Evolutionary conservation across 2,797 vertebrate species (phyloP), one percentile per base, ranked within the genome.

Genomic region (Typhlichthys eigenmanni): DNA sequence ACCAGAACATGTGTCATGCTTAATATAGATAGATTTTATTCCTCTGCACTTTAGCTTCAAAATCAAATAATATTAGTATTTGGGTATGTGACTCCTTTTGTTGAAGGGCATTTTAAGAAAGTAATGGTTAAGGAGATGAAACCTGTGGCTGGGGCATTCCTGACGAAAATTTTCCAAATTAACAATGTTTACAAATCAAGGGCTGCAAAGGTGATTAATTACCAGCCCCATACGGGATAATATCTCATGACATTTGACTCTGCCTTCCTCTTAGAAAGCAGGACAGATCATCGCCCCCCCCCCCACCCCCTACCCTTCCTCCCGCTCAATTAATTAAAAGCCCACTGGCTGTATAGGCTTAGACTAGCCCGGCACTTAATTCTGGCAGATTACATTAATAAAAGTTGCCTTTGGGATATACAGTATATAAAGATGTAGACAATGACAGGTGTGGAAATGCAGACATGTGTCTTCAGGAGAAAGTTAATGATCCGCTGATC

Each of bases 241-340:
- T 72, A 82, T 84, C 85, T 79, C 79, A 76, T 82, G 87, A 72
- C 87, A 81, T 71, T 73, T 82, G 78, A 64, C 79, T 83, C 72
- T 71, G 55, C 67, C 69, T 74, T 81, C 76, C 64, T 83, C 82
- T 74, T 64, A 75, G 76, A 76, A 57, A 45, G 76, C 77, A 75
- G 83, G 82, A 82, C 73, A 67, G 84, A 89, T 87, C 86, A 69
- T 72, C 84, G 71, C 62, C 55, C 52, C 64, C 73, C 47, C 47
- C 4, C 47, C 47, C n/a, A 8, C 48, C 48, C 1, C 52, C 52
- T 4, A 17, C 52, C 12, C 52, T 29, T 24, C 52, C 52, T 12
- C 52, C 19, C 4, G 62, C 75, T 71, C 87, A 76, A 87, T 89
- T 88, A 87, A 91, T 90, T 90, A 86, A 88, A 82, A 69, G 76